phyloP scores from a whole-genome alignment of 1,140 invertebrate genomes.

The Heliconius hermathena region DNA sequence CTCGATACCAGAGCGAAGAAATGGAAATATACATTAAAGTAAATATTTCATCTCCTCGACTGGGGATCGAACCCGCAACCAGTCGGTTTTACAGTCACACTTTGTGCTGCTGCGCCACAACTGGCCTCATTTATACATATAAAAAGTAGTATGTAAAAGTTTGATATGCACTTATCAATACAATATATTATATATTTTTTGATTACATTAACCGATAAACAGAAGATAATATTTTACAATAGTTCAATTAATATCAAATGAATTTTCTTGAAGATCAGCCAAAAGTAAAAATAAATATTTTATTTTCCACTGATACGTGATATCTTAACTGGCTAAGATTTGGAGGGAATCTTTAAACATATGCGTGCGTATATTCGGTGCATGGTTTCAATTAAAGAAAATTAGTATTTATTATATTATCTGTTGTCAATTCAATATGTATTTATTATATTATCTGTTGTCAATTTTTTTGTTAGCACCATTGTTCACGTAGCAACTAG shows the following conservation, averaged over 20 bases:
- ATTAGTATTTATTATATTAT: conserved; percentile 38
- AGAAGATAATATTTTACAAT: conserved; percentile 1
- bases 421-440: conserved; percentile 27
- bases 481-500: conserved; percentile 30
- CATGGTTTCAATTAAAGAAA: conserved; percentile 50
- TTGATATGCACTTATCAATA: background rate
- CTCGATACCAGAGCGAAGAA: too few species aligned
- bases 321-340: background rate
- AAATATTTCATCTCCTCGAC: too few species aligned
- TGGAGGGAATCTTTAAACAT: background rate
- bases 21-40: too few species aligned
- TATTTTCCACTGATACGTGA: background rate
- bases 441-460: conserved; percentile 31
- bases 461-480: conserved; percentile 50
- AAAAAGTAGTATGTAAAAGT: background rate
- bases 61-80: too few species aligned
- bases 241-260: conserved; percentile 1
- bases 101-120: too few species aligned
- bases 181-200: background rate
- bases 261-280: conserved; percentile 2
- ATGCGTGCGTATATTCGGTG: conserved; percentile 25
- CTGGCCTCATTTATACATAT: background rate
- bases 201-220: background rate
- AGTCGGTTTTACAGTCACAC: too few species aligned
- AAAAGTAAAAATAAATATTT: conserved; percentile 5